Base-by-base conservation (phyloP, 2,113 vertebrate species). In the Montifringilla adamsi region DNA sequence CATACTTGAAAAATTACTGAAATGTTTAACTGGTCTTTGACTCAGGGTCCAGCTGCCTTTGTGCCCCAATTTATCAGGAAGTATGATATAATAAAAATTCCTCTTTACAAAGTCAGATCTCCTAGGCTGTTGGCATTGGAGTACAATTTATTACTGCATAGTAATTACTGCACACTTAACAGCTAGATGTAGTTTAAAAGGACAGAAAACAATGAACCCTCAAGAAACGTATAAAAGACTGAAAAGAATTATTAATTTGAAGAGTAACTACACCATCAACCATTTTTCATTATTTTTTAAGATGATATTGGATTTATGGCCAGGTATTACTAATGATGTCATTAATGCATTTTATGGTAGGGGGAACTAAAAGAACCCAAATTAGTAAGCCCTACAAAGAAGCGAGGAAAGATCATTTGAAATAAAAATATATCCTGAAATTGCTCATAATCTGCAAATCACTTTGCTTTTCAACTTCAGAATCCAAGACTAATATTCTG, bases 21-120 rank as follows among this genome's bases (percentile, higher is more conserved):
- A 94, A 91, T 96, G 90, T 88, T 96, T 96, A 89, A 93, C 87
- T 96, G 89, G 92, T 93, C 93, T 95, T 93, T 87, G 79, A 94
- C 86, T 93, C 70, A 47, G 77, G 41, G 92, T 95, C 67, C 86
- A 70, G 20, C 22, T 89, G 60, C 21, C 53, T 95, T 72, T 85
- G 68, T 86, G 10, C 47, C 47, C 37, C 6, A 0, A 83, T 95
- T 87, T 93, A 81, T 89, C 80, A 89, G 93, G 74, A 94, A 62
- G 37, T 63, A 55, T 39, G 66, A 66, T 59, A 52, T 50, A 84
- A 87, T 91, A 85, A 90, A 95, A 95, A 87, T 77, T 37, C 14
- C 43, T 84, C 31, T 90, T 72, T 67, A 75, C 27, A 80, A 93
- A 93, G 60, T 83, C 73, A 91, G 52, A 93, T 26, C 68, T 87